Conservation (phyloP, 2,113 vertebrate genomes). For the Chloebia gouldiae region DNA sequence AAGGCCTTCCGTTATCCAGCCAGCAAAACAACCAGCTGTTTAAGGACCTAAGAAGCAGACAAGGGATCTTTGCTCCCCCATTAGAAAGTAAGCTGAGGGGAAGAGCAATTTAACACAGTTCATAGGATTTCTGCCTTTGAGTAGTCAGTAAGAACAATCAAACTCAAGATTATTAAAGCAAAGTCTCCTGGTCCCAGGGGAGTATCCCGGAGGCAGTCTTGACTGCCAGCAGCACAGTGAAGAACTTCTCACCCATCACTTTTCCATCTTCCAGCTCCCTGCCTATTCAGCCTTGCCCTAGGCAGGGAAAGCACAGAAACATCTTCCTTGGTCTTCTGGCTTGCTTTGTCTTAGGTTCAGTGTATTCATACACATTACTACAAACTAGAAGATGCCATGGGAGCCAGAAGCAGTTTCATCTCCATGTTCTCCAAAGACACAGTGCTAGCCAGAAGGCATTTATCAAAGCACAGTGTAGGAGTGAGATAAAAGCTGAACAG, state of each 20-base stretch:
- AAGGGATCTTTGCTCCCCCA: not conserved
- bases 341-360: not conserved
- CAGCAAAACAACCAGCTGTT: not conserved
- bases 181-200: not conserved
- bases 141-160: not conserved
- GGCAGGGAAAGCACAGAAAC: not conserved
- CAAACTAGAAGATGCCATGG: not conserved
- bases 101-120: slow-evolving; percentile 12
- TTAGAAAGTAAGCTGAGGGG: not conserved
- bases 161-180: slow-evolving; percentile 8
- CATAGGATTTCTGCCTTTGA: not conserved
- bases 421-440: not conserved
- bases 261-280: not conserved
- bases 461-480: not conserved
- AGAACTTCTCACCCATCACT: not conserved
- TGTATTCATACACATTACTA: not conserved
- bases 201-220: not conserved
- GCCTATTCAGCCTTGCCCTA: not conserved
- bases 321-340: not conserved
- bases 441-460: not conserved
- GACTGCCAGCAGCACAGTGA: not conserved
- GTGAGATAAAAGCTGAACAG: not conserved
- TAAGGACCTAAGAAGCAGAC: not conserved
- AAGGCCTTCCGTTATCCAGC: not conserved
- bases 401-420: not conserved